These are phyloP conservation scores for Podargus strigoides DNA, from an alignment of 2,797 vertebrate genomes.

Conservation along the genomic window DNA sequence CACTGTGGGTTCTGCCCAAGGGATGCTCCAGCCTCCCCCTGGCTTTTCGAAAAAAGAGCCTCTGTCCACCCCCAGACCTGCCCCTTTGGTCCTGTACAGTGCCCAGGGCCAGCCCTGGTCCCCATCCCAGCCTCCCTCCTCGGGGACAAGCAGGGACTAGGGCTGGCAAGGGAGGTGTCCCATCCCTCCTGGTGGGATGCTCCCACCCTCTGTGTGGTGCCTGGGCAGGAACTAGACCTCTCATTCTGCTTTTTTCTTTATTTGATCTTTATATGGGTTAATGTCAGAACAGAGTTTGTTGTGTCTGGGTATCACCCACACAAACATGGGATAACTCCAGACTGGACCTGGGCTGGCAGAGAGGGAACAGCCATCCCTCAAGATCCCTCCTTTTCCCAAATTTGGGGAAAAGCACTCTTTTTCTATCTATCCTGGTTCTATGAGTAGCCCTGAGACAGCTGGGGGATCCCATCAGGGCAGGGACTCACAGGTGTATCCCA, in stretches of 20 bases:
- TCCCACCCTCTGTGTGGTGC: neutral
- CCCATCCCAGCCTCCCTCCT: neutral
- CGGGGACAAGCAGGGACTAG: neutral
- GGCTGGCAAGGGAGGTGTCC: neutral
- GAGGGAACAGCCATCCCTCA: rapidly evolving
- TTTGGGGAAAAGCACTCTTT: neutral
- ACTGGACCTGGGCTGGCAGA: neutral
- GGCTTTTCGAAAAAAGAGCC: neutral
- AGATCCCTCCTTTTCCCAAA: neutral
- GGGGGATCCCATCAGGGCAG: too few species aligned
- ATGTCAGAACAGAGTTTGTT: neutral
- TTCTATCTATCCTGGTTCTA: too few species aligned
- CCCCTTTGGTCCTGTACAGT: neutral
- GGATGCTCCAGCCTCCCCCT: neutral
- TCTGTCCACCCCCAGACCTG: neutral
- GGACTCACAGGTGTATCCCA: too few species aligned
- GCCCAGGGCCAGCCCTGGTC: neutral
- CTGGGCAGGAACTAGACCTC: neutral
- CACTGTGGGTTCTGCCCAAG: neutral
- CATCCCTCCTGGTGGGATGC: neutral
- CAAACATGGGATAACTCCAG: neutral
- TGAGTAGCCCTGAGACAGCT: too few species aligned
- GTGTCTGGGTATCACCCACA: neutral
- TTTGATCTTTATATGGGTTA: neutral
- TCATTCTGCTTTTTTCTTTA: neutral